Conservation (phyloP, 2,797 vertebrate species). For the Coregonus sp. region DNA sequence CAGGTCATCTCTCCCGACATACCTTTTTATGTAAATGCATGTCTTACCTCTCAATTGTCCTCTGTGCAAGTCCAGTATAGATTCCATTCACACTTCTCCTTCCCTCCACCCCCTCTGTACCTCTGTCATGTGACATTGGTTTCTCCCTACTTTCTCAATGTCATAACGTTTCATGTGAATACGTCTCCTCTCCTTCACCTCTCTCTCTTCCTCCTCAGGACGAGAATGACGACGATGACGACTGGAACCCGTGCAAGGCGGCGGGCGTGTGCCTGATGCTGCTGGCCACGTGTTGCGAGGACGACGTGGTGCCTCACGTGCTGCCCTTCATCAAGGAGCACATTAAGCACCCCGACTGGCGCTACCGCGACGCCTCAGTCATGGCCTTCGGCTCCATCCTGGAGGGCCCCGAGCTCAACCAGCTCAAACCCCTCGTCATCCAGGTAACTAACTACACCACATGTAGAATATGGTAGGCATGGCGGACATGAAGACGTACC, state of each 20-base stretch:
- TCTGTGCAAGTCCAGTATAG: background rate
- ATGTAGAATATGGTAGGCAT: too few relatives aligned
- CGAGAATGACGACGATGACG: constrained; percentile 94
- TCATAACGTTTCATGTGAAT: background rate
- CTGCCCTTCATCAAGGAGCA: constrained; percentile 97
- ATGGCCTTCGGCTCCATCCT: constrained; percentile 98
- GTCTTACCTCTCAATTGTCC: background rate
- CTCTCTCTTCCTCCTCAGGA: constrained; percentile 74
- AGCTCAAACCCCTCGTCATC: constrained; percentile 93
- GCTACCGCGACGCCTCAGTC: constrained; percentile 93
- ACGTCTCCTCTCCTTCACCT: background rate
- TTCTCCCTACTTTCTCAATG: background rate
- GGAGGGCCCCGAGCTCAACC: constrained; percentile 94
- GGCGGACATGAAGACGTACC: too few relatives aligned
- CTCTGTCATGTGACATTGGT: too few relatives aligned
- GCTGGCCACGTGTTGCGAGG: constrained; percentile 95
- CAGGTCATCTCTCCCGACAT: background rate
- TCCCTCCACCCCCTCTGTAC: background rate
- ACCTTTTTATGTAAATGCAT: background rate
- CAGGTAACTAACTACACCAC: constrained; percentile 41
- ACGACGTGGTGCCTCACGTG: constrained; percentile 94
- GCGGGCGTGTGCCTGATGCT: constrained; percentile 98
- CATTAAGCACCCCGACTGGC: constrained; percentile 93
- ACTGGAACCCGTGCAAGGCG: constrained; percentile 98
- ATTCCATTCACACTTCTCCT: background rate